Evolutionary conservation across 2,113 vertebrate species (phyloP).

Genomic region (Onychostruthus taczanowskii): DNA sequence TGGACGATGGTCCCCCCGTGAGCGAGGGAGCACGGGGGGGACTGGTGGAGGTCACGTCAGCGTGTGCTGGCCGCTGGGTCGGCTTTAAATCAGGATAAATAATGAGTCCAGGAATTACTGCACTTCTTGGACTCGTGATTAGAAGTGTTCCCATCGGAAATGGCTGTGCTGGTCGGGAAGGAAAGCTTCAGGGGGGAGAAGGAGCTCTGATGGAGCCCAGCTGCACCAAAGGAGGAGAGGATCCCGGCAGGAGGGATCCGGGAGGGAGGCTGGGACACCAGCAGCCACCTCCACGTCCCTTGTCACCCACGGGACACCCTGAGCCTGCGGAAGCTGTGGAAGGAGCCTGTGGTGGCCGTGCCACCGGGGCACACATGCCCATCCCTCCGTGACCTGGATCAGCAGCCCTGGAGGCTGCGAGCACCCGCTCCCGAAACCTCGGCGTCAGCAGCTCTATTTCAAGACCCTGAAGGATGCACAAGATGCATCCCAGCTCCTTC

Average conservation of each 20-base stretch:
- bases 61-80: background rate
- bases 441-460: background rate
- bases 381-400: background rate
- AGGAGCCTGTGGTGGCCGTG: fast-evolving
- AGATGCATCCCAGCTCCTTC: background rate
- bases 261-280: fast-evolving
- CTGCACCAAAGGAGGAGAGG: background rate
- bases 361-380: fast-evolving
- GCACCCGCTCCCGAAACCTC: background rate
- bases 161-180: background rate
- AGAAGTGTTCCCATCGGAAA: background rate
- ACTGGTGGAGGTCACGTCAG: background rate
- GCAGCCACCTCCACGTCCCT: background rate
- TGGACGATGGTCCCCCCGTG: background rate
- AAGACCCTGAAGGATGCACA: background rate
- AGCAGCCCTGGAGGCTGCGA: fast-evolving
- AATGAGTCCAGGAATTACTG: background rate
- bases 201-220: constrained; percentile 25
- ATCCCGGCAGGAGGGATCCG: fast-evolving
- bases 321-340: background rate
- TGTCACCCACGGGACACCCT: fast-evolving
- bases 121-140: background rate
- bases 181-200: constrained; percentile 7
- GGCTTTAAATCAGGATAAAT: background rate
- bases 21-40: background rate